Conservation (phyloP, 2,888 invertebrate species). For the Mythimna ferrago region DNA sequence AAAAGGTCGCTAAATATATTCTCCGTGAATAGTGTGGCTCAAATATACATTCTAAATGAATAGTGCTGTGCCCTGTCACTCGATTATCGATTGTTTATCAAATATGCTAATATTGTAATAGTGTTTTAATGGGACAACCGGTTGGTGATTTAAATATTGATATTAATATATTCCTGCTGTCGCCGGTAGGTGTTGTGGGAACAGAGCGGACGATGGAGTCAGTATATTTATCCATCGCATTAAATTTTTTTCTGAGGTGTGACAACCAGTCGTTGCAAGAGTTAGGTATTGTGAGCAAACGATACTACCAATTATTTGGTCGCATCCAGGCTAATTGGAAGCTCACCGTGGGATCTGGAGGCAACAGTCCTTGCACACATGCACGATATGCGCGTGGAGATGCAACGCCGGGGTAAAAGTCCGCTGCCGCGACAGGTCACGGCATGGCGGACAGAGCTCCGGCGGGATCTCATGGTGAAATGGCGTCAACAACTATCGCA, state of each 20-base stretch:
- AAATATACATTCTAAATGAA: slow-evolving; percentile 72
- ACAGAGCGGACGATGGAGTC: slow-evolving; percentile 59
- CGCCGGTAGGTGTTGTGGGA: slow-evolving; percentile 72
- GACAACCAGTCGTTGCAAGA: background rate
- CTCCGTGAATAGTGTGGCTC: slow-evolving; percentile 74
- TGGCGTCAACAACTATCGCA: too few species aligned
- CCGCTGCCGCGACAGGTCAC: too few species aligned
- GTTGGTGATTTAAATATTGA: slow-evolving; percentile 79
- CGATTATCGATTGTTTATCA: slow-evolving; percentile 84
- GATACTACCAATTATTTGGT: too few species aligned
- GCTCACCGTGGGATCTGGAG: too few species aligned
- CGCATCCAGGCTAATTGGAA: too few species aligned
- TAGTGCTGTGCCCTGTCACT: slow-evolving; percentile 76
- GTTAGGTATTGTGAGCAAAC: too few species aligned
- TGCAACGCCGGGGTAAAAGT: too few species aligned
- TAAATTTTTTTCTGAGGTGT: background rate
- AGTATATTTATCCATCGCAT: background rate
- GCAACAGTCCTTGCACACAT: too few species aligned
- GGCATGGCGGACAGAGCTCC: too few species aligned
- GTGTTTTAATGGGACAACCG: slow-evolving; percentile 85
- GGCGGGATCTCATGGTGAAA: too few species aligned
- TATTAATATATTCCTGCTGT: slow-evolving; percentile 75
- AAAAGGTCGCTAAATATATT: slow-evolving; percentile 60
- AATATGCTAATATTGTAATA: slow-evolving; percentile 87
- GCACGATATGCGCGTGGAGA: too few species aligned